These are phyloP conservation scores for Deilephila elpenor DNA, from an alignment of 2,888 invertebrate species.

Conservation along the genomic window DNA sequence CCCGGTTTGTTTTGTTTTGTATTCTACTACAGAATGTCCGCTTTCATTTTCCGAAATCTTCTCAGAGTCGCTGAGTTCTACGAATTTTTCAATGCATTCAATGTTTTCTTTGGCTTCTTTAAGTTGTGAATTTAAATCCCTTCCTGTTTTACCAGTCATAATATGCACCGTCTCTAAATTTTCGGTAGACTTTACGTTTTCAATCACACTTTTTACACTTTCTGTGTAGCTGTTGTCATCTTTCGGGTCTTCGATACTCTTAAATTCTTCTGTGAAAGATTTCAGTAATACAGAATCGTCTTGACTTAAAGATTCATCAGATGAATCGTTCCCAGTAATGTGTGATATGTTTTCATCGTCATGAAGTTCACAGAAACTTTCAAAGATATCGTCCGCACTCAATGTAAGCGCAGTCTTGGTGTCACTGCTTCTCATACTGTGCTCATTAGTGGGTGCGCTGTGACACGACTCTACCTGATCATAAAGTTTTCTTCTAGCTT, in stretches of 20 bases:
- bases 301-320: conserved; percentile 49
- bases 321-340: conserved; percentile 39
- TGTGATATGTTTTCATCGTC: conserved; percentile 52
- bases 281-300: conserved; percentile 47
- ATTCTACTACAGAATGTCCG: conserved; percentile 38
- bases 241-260: conserved; percentile 48
- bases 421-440: conserved; percentile 44
- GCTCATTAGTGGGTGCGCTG: conserved; percentile 54
- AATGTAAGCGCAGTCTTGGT: conserved; percentile 48
- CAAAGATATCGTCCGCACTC: conserved; percentile 64
- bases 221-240: conserved; percentile 50
- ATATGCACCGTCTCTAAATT: conserved; percentile 42
- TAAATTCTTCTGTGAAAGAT: conserved; percentile 51
- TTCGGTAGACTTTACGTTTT: conserved; percentile 47
- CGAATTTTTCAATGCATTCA: conserved; percentile 58
- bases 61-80: conserved; percentile 51
- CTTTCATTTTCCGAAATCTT: conserved; percentile 48
- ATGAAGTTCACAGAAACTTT: conserved; percentile 62
- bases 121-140: conserved; percentile 60
- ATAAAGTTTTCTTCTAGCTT: conserved; percentile 63
- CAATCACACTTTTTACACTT: conserved; percentile 56
- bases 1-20: conserved; percentile 34
- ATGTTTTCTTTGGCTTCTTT: conserved; percentile 65
- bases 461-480: conserved; percentile 55
- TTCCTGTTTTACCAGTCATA: conserved; percentile 46